A percentile compares a stretch with the other conserved stretches of the same genome.
These are phyloP conservation scores for Theocolax elegans DNA, from an alignment of 1,140 invertebrate species.

Conservation along the genomic window DNA sequence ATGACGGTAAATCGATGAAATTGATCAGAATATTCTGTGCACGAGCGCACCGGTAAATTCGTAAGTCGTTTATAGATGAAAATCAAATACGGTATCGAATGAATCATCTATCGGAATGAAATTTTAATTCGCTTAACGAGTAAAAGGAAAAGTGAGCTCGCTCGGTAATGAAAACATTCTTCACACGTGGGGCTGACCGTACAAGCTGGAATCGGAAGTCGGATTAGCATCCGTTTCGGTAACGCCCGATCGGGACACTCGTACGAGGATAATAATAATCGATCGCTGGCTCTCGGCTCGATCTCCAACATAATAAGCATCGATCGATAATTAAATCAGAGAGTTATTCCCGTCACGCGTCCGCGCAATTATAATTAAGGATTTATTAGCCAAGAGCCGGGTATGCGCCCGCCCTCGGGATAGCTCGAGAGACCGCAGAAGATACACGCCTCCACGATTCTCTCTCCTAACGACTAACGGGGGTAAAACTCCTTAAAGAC, in stretches of 20 bases:
- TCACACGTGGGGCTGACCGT: neutral
- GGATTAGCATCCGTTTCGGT: slow-evolving; percentile 38
- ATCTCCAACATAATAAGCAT: slow-evolving; percentile 40
- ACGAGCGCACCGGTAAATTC: no score
- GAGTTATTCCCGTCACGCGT: slow-evolving; percentile 67
- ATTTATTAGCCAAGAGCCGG: slow-evolving; percentile 63
- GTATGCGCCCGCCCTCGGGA: slow-evolving; percentile 48
- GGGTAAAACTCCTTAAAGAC: slow-evolving; percentile 63
- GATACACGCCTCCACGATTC: slow-evolving; percentile 64
- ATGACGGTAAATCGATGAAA: no score
- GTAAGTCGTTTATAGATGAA: no score
- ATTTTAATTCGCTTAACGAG: no score
- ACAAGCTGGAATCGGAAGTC: slow-evolving; percentile 24
- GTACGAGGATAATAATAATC: slow-evolving; percentile 44
- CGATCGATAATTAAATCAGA: slow-evolving; percentile 67
- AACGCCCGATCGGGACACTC: slow-evolving; percentile 32
- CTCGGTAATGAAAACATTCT: slow-evolving; percentile 34
- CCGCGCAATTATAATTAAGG: slow-evolving; percentile 69
- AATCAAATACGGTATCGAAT: no score
- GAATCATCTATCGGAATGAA: no score
- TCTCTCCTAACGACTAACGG: slow-evolving; percentile 63
- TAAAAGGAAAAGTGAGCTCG: no score
- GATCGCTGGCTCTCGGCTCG: neutral
- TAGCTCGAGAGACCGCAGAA: slow-evolving; percentile 27
- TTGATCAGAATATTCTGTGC: no score